A percentile compares a stretch with the other conserved stretches of the same genome.
Evolutionary conservation across 1,140 invertebrate species (phyloP).

Genomic region (Spodoptera litura): DNA sequence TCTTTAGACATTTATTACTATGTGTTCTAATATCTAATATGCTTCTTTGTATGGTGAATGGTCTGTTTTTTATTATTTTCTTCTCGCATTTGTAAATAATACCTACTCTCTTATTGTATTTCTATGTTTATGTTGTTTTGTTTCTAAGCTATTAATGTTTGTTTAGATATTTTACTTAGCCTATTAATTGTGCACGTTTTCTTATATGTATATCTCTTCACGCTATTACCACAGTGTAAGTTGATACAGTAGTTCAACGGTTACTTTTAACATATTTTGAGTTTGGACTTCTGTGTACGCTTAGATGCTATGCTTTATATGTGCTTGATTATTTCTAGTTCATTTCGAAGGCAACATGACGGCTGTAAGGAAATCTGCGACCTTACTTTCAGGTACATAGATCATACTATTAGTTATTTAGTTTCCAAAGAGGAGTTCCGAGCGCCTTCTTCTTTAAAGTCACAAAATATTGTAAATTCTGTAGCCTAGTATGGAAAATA

Average conservation of each 20-base stretch:
- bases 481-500: too few species aligned
- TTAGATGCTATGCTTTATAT: constrained; percentile 8
- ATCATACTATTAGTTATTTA: too few species aligned
- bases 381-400: neutral
- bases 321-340: constrained; percentile 18
- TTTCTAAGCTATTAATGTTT: neutral
- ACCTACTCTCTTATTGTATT: neutral
- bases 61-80: neutral
- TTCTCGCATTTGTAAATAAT: neutral
- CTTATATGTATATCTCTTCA: neutral
- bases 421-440: too few species aligned
- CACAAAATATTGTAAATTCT: too few species aligned
- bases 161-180: neutral
- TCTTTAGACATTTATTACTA: neutral
- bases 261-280: neutral
- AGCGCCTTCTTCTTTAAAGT: too few species aligned
- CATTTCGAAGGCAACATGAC: neutral
- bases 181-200: neutral
- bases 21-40: neutral
- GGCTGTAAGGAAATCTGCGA: neutral
- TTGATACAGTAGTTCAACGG: neutral
- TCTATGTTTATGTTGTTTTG: neutral
- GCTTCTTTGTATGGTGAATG: neutral
- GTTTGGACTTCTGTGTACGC: neutral
- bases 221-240: neutral